These are phyloP conservation scores for Eufriesea mexicana DNA, from an alignment of 1,140 invertebrate species.

Conservation along the genomic window DNA sequence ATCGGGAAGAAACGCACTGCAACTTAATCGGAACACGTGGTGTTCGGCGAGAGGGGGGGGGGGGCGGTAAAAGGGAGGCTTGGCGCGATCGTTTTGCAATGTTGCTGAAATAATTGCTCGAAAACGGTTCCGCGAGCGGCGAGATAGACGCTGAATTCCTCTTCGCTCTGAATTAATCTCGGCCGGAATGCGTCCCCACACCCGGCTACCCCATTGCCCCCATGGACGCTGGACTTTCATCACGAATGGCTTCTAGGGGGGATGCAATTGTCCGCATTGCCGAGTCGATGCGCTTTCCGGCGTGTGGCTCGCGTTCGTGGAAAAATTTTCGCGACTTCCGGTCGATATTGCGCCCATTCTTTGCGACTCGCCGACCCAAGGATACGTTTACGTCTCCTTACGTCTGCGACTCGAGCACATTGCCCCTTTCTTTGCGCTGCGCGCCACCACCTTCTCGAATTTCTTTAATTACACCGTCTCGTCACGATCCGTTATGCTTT, in stretches of 20 bases:
- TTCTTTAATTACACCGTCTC: background rate
- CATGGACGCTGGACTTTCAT: slow-evolving; percentile 69
- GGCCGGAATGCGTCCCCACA: slow-evolving; percentile 77
- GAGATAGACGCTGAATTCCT: slow-evolving; percentile 79
- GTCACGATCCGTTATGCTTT: background rate
- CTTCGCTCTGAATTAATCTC: slow-evolving; percentile 80
- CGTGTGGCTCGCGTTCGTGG: slow-evolving; percentile 38
- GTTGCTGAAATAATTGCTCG: slow-evolving; percentile 75
- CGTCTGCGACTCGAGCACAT: background rate
- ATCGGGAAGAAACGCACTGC: slow-evolving; percentile 1
- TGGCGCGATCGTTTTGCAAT: slow-evolving; percentile 76
- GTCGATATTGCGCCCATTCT: slow-evolving; percentile 45
- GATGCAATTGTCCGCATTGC: slow-evolving; percentile 70
- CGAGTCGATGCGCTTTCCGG: slow-evolving; percentile 58
- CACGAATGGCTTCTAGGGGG: slow-evolving; percentile 66
- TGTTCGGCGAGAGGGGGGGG: no score
- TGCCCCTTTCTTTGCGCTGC: background rate
- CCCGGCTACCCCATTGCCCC: slow-evolving; percentile 65
- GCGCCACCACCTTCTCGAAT: background rate
- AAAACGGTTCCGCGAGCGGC: slow-evolving; percentile 68
- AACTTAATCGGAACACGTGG: slow-evolving; percentile 36
- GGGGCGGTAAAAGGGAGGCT: background rate
- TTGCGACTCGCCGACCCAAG: background rate
- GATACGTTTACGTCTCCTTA: slow-evolving; percentile 24
- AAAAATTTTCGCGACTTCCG: slow-evolving; percentile 54